A percentile compares a stretch with the other conserved stretches of the same genome.
phyloP scores from a whole-genome alignment of 1,140 invertebrate genomes.

The Achroia grisella region DNA sequence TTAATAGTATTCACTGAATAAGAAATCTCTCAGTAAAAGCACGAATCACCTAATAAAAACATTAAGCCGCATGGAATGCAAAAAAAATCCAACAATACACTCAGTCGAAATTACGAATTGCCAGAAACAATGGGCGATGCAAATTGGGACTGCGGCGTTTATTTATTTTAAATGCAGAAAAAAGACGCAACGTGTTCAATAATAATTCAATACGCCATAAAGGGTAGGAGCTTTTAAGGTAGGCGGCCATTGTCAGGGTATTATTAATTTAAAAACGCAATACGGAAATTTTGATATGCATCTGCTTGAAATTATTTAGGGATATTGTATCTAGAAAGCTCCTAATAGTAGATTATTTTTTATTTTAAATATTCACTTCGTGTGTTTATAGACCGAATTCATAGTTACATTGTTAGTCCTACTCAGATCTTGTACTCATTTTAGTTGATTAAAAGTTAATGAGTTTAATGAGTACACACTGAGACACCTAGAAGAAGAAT shows the following conservation, averaged over 20 bases:
- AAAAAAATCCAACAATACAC: slow-evolving; percentile 38
- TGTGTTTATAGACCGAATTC: too few species aligned
- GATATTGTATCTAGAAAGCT: too few species aligned
- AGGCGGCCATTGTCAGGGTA: slow-evolving; percentile 37
- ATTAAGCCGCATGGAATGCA: slow-evolving; percentile 15
- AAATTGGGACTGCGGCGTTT: slow-evolving; percentile 48
- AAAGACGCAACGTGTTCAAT: slow-evolving; percentile 45
- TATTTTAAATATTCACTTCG: too few species aligned
- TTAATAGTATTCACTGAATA: too few species aligned
- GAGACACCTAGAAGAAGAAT: too few species aligned
- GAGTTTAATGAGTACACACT: too few species aligned
- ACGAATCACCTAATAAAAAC: slow-evolving; percentile 20
- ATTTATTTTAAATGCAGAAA: slow-evolving; percentile 45
- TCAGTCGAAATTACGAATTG: slow-evolving; percentile 54
- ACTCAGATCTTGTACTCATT: too few species aligned
- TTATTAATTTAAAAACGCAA: slow-evolving; percentile 40
- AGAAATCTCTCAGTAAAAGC: too few species aligned
- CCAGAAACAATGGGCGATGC: slow-evolving; percentile 60
- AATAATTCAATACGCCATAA: slow-evolving; percentile 44
- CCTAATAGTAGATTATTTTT: too few species aligned
- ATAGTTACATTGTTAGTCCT: too few species aligned
- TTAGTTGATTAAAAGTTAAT: too few species aligned
- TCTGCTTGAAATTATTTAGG: not conserved
- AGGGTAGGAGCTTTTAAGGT: slow-evolving; percentile 50
- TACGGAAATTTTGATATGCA: slow-evolving; percentile 21